phyloP scores from a whole-genome alignment of 2,113 vertebrate genomes.

The Oncorhynchus clarkii region DNA sequence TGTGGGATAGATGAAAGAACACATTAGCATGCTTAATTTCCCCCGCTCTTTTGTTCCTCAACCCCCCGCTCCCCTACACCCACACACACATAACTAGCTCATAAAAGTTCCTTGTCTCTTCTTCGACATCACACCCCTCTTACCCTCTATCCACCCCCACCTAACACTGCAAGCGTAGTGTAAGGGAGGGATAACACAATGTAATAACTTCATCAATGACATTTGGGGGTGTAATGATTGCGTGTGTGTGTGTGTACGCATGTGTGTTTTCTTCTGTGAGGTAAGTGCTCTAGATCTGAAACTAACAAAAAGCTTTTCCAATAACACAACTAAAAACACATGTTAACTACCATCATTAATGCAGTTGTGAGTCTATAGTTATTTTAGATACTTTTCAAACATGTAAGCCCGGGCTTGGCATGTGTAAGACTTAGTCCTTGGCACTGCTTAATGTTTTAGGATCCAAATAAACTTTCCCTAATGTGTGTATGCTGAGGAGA shows the following conservation, averaged over 20 bases:
- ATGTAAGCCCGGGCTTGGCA: no score
- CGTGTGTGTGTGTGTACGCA: background rate
- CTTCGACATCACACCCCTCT: background rate
- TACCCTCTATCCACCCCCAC: background rate
- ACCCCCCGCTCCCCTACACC: background rate
- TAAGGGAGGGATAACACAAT: constrained; percentile 1
- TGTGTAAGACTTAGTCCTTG: no score
- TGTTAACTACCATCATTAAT: no score
- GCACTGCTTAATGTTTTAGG: no score
- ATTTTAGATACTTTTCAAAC: no score
- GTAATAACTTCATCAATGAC: constrained; percentile 34
- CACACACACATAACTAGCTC: constrained; percentile 1
- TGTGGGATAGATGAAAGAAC: constrained; percentile 8
- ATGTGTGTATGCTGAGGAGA: background rate
- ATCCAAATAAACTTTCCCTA: no score
- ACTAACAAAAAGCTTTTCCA: no score
- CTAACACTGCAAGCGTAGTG: background rate
- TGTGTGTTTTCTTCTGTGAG: background rate
- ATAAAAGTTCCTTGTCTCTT: background rate
- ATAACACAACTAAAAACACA: no score
- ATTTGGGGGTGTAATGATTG: constrained; percentile 4
- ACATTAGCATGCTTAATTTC: constrained; percentile 32
- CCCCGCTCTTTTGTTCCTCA: background rate
- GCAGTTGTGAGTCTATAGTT: no score
- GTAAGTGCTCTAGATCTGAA: no score